Evolutionary conservation across 2,888 invertebrate species (phyloP), one percentile per base, ranked within the genome.

Genomic region (Hydropsyche betteni): DNA sequence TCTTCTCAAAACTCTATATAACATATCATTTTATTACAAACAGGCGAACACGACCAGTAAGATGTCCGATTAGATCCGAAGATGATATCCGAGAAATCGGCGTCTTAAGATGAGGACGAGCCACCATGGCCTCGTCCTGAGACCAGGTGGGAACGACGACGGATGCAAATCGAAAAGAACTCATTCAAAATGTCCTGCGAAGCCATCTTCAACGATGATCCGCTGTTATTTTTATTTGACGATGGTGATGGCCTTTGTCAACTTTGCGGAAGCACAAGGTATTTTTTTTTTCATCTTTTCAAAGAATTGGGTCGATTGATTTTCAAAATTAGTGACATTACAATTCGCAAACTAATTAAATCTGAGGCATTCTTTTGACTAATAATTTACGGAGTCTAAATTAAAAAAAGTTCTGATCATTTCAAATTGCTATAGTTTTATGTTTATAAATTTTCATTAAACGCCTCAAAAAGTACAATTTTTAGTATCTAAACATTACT

Each of bases 81-180:
- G 44, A 61, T 58, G 72, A n/a, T 55, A 55, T 44, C 14, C 14
- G 55, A 58, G 24, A 61, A 55, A 64, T 36, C n/a, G 12, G 36
- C 6, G 64, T n/a, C 12, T 14, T 72, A 72, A 72, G 14, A 72
- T 72, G 72, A n/a, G 38, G 6, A 58, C 36, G 58, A 10, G 55
- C 58, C 72, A 72, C 58, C 72, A 72, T 72, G 72, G 61, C 58
- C 38, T 55, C 61, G 24, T 34, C 14, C 6, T 2, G 38, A 34
- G 58, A n/a, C 55, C 61, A 16, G 72, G 38, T 72, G 72, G 72
- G 58, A 58, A 55, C 6, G 10, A 24, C 6, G 8, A 6, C 72
- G 38, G 33, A 36, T 34, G 12, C 3, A 38, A 70, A 38, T 16
- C 14, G 58, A 72, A 14, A 72, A 72, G 58, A 52, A 36, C 64